Evolutionary conservation across 1,140 invertebrate genomes (phyloP).

Genomic region (Bursaphelenchus mucronatus): DNA sequence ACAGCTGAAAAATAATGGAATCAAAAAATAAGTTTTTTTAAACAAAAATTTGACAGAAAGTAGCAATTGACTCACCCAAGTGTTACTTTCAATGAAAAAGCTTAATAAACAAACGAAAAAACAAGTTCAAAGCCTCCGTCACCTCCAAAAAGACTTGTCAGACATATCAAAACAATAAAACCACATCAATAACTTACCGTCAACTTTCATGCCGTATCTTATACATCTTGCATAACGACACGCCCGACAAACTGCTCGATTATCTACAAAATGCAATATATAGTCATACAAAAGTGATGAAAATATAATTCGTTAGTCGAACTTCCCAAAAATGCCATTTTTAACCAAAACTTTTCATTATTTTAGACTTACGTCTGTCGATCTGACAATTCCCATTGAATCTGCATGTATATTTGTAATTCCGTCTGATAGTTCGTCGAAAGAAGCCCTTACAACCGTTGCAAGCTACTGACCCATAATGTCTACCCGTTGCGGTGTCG

Average conservation of each 20-base stretch:
- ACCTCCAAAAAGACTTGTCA: not conserved
- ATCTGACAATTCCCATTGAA: conserved; percentile 87
- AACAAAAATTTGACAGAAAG: not conserved
- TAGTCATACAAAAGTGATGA: not conserved
- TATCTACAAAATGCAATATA: conserved; percentile 42
- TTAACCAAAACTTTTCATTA: not conserved
- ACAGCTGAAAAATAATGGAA: conserved; percentile 44
- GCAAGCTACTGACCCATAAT: conserved; percentile 68
- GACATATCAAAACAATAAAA: not conserved
- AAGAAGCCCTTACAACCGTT: conserved; percentile 77
- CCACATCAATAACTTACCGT: conserved; percentile 30
- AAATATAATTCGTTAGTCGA: not conserved
- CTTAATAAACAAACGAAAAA: not conserved
- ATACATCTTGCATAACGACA: conserved; percentile 55
- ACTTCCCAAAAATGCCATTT: conserved; percentile 1
- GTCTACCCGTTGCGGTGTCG: conserved; percentile 44
- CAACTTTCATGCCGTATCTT: conserved; percentile 56
- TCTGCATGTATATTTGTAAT: conserved; percentile 89
- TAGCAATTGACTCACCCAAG: conserved; percentile 2
- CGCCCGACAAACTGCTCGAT: conserved; percentile 55
- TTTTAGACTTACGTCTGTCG: conserved; percentile 65
- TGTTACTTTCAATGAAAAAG: not conserved
- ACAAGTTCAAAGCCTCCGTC: not conserved
- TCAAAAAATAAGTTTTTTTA: not conserved
- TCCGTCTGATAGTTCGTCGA: conserved; percentile 83